These are phyloP conservation scores for Aulostomus chinensis DNA, from an alignment of 2,797 vertebrate genomes.

Conservation along the genomic window DNA sequence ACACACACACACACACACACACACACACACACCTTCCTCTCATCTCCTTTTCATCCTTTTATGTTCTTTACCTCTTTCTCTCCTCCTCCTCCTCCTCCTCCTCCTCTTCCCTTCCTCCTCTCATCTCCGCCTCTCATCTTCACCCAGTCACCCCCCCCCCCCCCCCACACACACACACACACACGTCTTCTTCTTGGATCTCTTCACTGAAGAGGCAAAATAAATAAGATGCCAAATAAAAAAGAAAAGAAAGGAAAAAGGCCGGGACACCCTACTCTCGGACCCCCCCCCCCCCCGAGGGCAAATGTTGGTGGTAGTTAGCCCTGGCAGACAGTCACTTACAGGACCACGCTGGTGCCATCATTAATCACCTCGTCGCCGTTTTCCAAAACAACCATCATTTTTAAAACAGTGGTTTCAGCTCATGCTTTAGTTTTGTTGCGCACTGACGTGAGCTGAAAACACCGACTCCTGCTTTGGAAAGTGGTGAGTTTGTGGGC, in stretches of 20 bases:
- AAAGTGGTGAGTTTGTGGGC: not conserved
- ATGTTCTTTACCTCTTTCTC: constrained; percentile 29
- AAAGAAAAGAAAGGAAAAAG: not conserved
- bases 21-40: constrained; percentile 42
- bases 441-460: not conserved
- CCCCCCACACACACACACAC: not conserved
- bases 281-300: no score
- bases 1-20: constrained; percentile 18
- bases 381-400: no score
- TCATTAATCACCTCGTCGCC: constrained; percentile 1
- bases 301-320: no score
- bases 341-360: constrained; percentile 21
- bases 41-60: constrained; percentile 57
- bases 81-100: constrained; percentile 17
- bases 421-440: no score
- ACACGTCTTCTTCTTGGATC: constrained; percentile 12
- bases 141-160: no score
- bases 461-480: constrained; percentile 18
- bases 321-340: constrained; percentile 18
- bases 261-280: no score
- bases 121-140: constrained; percentile 48
- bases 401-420: constrained; percentile 18
- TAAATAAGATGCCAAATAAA: constrained; percentile 56
- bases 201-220: constrained; percentile 34
- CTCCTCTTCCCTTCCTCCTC: constrained; percentile 26